These are phyloP conservation scores for Pollachius pollachius DNA, from an alignment of 2,113 vertebrate genomes.

Conservation along the genomic window DNA sequence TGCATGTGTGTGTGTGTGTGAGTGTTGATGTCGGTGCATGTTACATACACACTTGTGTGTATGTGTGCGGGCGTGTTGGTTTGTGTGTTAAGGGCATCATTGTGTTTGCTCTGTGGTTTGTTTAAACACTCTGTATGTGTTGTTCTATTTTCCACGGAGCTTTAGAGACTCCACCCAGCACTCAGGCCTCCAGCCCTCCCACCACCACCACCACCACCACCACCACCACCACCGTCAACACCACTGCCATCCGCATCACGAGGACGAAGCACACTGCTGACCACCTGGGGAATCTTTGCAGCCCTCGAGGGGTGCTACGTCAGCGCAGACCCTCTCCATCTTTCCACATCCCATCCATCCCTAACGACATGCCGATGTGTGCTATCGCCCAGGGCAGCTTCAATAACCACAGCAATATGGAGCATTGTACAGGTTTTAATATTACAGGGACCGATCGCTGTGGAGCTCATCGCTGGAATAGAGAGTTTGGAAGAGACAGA, in stretches of 20 bases:
- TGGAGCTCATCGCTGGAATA: too few species aligned
- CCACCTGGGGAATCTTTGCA: constrained; percentile 42
- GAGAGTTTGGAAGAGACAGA: too few species aligned
- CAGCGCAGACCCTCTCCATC: constrained; percentile 18
- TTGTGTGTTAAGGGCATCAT: background rate
- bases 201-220: too few species aligned
- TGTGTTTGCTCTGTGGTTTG: constrained; percentile 27
- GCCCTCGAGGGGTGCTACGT: constrained; percentile 35
- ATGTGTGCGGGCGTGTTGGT: too few species aligned
- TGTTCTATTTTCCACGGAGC: constrained; percentile 39
- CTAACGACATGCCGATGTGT: too few species aligned
- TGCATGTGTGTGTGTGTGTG: background rate
- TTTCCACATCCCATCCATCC: too few species aligned
- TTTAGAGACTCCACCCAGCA: constrained; percentile 39
- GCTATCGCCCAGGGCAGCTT: too few species aligned
- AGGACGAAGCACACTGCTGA: constrained; percentile 45
- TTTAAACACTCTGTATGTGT: constrained; percentile 59
- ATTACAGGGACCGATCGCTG: too few species aligned
- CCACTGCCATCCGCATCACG: background rate
- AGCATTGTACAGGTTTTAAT: too few species aligned
- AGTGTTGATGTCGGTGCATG: background rate
- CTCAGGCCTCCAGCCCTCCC: constrained; percentile 29
- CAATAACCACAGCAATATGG: too few species aligned
- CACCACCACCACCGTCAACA: too few species aligned
- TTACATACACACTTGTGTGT: too few species aligned